Evolutionary conservation across 2,888 invertebrate genomes (phyloP), one percentile per base, ranked within the genome.

Genomic region (Mesoligia furuncula): DNA sequence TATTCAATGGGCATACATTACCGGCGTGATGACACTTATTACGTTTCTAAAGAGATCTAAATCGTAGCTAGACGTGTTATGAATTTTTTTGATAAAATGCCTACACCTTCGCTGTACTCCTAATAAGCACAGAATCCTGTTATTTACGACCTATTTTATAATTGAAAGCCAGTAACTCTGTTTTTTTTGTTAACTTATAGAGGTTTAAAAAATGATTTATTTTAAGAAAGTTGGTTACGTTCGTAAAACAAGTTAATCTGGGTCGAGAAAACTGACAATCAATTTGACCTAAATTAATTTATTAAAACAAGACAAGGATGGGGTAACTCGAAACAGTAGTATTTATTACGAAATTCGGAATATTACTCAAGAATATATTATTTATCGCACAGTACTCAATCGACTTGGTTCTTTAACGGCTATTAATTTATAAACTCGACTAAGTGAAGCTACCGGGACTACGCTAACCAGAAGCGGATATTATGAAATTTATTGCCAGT

Each of bases 1-100:
- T 92, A 92, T 92, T 92, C 92, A 90, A 89, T 90, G 89, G 89
- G 90, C 92, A 91, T 93, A 94, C 90, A 92, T 94, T 92, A 92
- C 90, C 74, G 75, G 80, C 82, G 61, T 80, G 85, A 90, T 91
- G 93, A 93, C 93, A 91, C 92, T 91, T 95, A 94, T 94, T 94
- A 91, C 90, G 76, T 92, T 90, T 89, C 80, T 89, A 89, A 88
- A 90, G 87, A 85, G 83, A 83, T 86, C 86, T 87, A 88, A 90
- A 89, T 90, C 85, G 83, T 77, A 73, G 70, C 81, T 83, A 76
- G 83, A 76, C 83, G 78, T 78, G 75, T 80, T 88, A 87, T 86
- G 73, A 79, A 2, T 80, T 77, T 82, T 78, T 80, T 79, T 75
- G 27, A 72, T 76, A 70, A 74, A 86, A 75, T 31, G 27, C 73